Evolutionary conservation across 1,140 invertebrate species (phyloP).

Genomic region (Cephus cinctus): DNA sequence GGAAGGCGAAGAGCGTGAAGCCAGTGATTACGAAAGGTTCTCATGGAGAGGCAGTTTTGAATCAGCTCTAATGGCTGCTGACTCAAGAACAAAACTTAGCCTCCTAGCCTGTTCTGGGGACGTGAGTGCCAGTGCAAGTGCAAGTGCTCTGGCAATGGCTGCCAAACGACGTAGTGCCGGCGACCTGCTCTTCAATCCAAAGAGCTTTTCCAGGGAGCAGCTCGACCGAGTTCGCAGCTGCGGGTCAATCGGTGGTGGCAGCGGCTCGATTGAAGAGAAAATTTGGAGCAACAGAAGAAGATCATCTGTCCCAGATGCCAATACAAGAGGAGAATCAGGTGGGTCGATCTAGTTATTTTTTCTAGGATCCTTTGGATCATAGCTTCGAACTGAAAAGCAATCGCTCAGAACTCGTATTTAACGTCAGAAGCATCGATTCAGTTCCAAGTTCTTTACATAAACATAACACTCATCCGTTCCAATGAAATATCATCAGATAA

Average conservation of each 20-base stretch:
- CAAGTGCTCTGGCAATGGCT: constrained; percentile 64
- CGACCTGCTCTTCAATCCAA: constrained; percentile 73
- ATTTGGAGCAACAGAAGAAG: constrained; percentile 59
- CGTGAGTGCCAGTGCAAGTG: constrained; percentile 60
- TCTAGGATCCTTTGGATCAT: background rate
- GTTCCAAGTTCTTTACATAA: no score
- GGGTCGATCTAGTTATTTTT: constrained; percentile 26
- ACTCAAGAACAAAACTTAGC: constrained; percentile 75
- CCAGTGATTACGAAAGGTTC: constrained; percentile 85
- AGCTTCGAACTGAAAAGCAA: no score
- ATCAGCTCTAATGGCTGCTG: constrained; percentile 78
- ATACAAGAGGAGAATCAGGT: constrained; percentile 62
- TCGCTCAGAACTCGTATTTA: no score
- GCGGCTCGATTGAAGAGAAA: constrained; percentile 50
- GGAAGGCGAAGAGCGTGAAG: constrained; percentile 68
- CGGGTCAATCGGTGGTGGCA: constrained; percentile 73
- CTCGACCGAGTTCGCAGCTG: constrained; percentile 75
- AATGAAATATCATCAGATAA: no score
- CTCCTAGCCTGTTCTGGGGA: constrained; percentile 66
- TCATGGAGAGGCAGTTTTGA: constrained; percentile 90
- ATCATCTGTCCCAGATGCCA: constrained; percentile 69
- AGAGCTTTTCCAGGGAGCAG: constrained; percentile 73
- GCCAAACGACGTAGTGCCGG: constrained; percentile 77
- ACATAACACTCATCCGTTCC: no score
- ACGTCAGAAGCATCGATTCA: no score